Percentiles rank a stretch among this genome's conserved stretches.
phyloP scores from a whole-genome alignment of 1,140 invertebrate species.

The Diorhabda sublineata region DNA sequence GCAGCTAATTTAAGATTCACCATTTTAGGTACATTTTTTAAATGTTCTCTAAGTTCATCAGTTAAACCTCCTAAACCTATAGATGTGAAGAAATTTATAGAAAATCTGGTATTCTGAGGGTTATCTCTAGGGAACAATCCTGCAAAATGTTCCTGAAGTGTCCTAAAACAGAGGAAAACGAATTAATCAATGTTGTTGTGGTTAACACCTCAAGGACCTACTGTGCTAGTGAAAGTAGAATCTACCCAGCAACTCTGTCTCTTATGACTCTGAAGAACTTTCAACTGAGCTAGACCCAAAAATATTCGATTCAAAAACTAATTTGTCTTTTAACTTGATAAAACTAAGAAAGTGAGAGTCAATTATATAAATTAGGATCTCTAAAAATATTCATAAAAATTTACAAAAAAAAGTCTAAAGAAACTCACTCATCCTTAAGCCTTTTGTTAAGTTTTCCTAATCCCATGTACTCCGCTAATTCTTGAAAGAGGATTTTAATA shows the following conservation, averaged over 20 bases:
- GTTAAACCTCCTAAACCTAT: conserved; percentile 96
- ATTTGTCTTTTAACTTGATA: no score
- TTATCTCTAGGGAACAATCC: conserved; percentile 94
- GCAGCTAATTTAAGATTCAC: conserved; percentile 39
- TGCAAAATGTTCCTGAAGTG: conserved; percentile 79
- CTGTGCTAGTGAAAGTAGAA: no score
- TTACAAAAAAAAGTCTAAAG: conserved; percentile 1
- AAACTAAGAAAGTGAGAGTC: no score
- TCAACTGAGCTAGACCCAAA: no score
- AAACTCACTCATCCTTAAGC: conserved; percentile 77
- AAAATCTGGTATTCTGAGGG: conserved; percentile 94
- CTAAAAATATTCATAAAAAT: not conserved
- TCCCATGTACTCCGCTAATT: conserved; percentile 95
- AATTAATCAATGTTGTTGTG: no score
- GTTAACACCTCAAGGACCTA: no score
- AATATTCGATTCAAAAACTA: no score
- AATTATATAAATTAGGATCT: no score
- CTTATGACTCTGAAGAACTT: no score
- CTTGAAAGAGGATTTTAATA: conserved; percentile 96
- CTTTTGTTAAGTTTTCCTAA: conserved; percentile 85
- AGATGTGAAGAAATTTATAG: conserved; percentile 99
- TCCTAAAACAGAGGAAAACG: conserved; percentile 52
- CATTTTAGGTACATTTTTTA: conserved; percentile 76
- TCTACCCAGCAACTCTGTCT: no score
- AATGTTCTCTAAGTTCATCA: conserved; percentile 85